Conservation (phyloP, 1,140 invertebrate species). For the Pygmarrhopalites habei region DNA sequence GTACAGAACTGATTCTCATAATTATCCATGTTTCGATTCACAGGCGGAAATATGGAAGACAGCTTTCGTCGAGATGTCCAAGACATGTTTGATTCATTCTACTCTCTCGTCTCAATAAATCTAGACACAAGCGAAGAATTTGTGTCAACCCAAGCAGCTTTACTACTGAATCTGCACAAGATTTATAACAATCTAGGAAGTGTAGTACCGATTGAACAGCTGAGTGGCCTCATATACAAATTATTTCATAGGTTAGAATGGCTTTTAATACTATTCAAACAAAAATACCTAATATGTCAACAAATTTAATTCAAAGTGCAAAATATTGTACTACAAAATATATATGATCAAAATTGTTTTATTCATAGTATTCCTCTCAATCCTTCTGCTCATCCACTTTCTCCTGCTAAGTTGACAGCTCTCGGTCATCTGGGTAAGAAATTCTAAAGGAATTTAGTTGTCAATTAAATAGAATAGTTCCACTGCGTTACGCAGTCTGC, state of each 20-base stretch:
- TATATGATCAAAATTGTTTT: too few relatives aligned
- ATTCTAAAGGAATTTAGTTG: too few relatives aligned
- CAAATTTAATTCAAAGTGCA: too few relatives aligned
- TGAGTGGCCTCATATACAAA: neutral
- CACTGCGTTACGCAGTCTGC: too few relatives aligned
- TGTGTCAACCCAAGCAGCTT: neutral
- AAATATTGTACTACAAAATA: too few relatives aligned
- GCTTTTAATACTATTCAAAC: too few relatives aligned
- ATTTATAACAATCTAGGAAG: neutral
- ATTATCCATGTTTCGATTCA: too few relatives aligned
- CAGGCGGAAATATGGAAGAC: constrained; percentile 77
- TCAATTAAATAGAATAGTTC: too few relatives aligned
- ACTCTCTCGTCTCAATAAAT: constrained; percentile 56
- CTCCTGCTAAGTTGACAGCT: constrained; percentile 64
- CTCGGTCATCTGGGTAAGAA: constrained; percentile 64
- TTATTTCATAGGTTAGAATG: too few relatives aligned
- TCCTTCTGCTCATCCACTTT: constrained; percentile 54
- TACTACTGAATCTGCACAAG: neutral
- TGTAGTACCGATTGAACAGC: neutral
- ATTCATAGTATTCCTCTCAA: constrained; percentile 49
- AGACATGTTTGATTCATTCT: constrained; percentile 65
- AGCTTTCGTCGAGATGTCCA: constrained; percentile 70
- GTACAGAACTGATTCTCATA: too few relatives aligned
- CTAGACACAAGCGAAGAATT: neutral
- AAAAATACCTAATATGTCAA: too few relatives aligned